phyloP scores from a whole-genome alignment of 2,113 vertebrate species.

The Neodontobutis hainanensis region DNA sequence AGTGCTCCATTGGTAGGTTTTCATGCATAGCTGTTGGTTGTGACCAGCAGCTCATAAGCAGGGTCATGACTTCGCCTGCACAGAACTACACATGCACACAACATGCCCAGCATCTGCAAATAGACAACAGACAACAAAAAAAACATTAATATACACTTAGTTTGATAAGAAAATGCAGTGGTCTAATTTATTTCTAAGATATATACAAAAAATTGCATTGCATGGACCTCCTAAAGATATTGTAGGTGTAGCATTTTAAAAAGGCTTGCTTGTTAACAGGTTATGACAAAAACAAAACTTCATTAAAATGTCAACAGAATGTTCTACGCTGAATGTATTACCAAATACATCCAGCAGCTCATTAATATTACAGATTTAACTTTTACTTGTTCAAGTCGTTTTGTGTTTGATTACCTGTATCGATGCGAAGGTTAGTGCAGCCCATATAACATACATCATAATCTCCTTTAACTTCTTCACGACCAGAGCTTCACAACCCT shows the following conservation, averaged over 20 bases:
- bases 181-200: too few relatives aligned
- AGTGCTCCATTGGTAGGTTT: slow-evolving; percentile 15
- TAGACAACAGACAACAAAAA: slow-evolving; percentile 27
- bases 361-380: too few relatives aligned
- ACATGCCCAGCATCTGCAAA: slow-evolving; percentile 93
- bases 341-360: too few relatives aligned
- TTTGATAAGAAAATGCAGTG: too few relatives aligned
- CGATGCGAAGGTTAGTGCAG: slow-evolving; percentile 91
- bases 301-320: too few relatives aligned
- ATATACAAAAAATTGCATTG: too few relatives aligned
- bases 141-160: not conserved
- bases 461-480: slow-evolving; percentile 98
- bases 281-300: too few relatives aligned
- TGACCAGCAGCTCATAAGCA: slow-evolving; percentile 94
- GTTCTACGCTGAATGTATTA: too few relatives aligned
- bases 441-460: slow-evolving; percentile 99
- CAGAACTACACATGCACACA: slow-evolving; percentile 94
- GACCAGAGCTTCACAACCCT: slow-evolving; percentile 95
- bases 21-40: slow-evolving; percentile 93
- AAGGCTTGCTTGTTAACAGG: too few relatives aligned
- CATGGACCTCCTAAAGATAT: too few relatives aligned
- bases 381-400: not conserved
- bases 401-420: slow-evolving; percentile 86
- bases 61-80: slow-evolving; percentile 94
- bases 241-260: too few relatives aligned